Conservation (phyloP, 2,888 invertebrate genomes). For the Plebejus argus region DNA sequence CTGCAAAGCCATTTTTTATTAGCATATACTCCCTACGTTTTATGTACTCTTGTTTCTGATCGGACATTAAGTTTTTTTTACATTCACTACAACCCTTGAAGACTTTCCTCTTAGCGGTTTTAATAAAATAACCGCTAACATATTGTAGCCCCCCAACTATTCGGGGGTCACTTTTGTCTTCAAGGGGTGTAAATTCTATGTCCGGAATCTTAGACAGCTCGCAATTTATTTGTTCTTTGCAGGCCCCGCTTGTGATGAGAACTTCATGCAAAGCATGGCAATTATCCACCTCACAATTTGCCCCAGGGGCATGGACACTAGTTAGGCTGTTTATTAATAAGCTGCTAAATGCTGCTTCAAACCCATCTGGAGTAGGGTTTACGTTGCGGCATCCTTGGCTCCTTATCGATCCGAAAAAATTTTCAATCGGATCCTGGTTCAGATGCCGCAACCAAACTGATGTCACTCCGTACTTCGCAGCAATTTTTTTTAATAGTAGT, state of each 20-base stretch:
- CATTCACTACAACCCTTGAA: slow-evolving; percentile 39
- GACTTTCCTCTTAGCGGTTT: slow-evolving; percentile 38
- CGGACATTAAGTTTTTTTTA: slow-evolving; percentile 34
- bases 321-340: slow-evolving; percentile 39
- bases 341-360: slow-evolving; percentile 37
- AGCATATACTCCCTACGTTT: slow-evolving; percentile 33
- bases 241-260: slow-evolving; percentile 10
- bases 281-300: slow-evolving; percentile 41
- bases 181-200: slow-evolving; percentile 32
- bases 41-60: slow-evolving; percentile 35
- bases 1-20: slow-evolving; percentile 34
- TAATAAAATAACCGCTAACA: slow-evolving; percentile 41
- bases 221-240: slow-evolving; percentile 20
- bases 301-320: slow-evolving; percentile 43
- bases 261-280: slow-evolving; percentile 32
- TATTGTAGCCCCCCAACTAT: slow-evolving; percentile 37
- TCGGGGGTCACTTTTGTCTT: slow-evolving; percentile 33
- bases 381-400: slow-evolving; percentile 41
- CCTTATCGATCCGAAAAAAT: slow-evolving; percentile 44
- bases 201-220: slow-evolving; percentile 29
- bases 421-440: slow-evolving; percentile 46
- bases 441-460: slow-evolving; percentile 46
- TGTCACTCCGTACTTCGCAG: slow-evolving; percentile 36
- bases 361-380: slow-evolving; percentile 39
- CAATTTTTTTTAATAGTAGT: slow-evolving; percentile 33